Percentiles rank a stretch among this genome's conserved stretches.
These are phyloP conservation scores for Heliconius aoede DNA, from an alignment of 2,888 invertebrate species.

Conservation along the genomic window DNA sequence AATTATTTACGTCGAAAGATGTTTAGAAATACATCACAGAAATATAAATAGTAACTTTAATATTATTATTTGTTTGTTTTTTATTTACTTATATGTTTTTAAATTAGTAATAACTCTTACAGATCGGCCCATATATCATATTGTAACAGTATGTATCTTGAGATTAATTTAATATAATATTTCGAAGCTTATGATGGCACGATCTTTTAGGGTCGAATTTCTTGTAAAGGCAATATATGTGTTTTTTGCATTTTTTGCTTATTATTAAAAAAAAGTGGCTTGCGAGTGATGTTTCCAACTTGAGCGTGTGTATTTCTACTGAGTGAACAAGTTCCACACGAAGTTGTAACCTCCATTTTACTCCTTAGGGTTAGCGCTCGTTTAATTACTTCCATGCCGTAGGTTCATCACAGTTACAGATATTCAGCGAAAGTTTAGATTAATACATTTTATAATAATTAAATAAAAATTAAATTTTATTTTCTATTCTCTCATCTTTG, in stretches of 20 bases:
- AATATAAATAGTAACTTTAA: neutral
- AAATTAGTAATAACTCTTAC: too few relatives aligned
- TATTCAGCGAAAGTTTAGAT: neutral
- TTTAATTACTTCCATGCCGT: slow-evolving; percentile 3
- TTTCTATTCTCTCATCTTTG: neutral
- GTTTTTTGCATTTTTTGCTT: too few relatives aligned
- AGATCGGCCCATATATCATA: too few relatives aligned
- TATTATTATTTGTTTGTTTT: neutral
- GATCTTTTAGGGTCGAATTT: too few relatives aligned
- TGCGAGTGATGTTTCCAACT: neutral
- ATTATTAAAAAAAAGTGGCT: neutral
- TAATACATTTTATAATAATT: neutral
- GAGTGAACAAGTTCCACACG: neutral
- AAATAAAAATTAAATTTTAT: neutral
- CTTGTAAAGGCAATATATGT: too few relatives aligned
- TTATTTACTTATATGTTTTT: neutral
- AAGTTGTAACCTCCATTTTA: slow-evolving; percentile 1
- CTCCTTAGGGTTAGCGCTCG: slow-evolving; percentile 12
- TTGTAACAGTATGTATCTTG: too few relatives aligned
- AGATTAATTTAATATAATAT: too few relatives aligned
- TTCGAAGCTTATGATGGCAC: too few relatives aligned
- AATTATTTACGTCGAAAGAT: slow-evolving; percentile 20
- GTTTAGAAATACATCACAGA: neutral
- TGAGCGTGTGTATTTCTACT: slow-evolving; percentile 6
- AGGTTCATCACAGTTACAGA: neutral